Conservation (phyloP, 2,797 vertebrate genomes). For the Crocodylus rhombifer region DNA sequence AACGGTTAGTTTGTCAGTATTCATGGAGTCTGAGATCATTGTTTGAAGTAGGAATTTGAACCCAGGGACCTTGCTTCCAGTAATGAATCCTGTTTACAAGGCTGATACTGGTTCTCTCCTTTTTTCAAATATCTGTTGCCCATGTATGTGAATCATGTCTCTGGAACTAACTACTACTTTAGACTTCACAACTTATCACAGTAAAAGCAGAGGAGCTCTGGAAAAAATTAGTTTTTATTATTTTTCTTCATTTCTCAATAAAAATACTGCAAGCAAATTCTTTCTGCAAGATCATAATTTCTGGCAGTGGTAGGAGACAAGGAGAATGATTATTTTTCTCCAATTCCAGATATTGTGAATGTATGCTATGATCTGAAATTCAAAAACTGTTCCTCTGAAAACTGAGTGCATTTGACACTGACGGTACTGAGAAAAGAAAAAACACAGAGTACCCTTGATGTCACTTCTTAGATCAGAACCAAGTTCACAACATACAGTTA, state of each 20-base stretch:
- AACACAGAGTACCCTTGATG: background rate
- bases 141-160: background rate
- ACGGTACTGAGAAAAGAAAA: background rate
- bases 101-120: background rate
- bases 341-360: background rate
- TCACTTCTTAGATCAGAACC: background rate
- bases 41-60: background rate
- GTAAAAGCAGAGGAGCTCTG: background rate
- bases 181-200: background rate
- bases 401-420: background rate
- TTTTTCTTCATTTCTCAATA: background rate
- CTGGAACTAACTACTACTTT: background rate
- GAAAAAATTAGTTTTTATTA: background rate
- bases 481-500: background rate
- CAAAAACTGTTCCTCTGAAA: background rate
- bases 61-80: slow-evolving; percentile 19
- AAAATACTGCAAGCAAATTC: background rate
- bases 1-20: background rate
- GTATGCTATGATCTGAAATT: background rate
- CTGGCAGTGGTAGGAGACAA: background rate
- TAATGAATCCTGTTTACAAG: background rate
- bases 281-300: background rate
- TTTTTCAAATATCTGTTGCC: background rate
- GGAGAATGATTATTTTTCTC: accelerated
- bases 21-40: background rate